These are phyloP conservation scores for Dinomys branickii DNA, from an alignment of 2,113 vertebrate species.

Conservation along the genomic window DNA sequence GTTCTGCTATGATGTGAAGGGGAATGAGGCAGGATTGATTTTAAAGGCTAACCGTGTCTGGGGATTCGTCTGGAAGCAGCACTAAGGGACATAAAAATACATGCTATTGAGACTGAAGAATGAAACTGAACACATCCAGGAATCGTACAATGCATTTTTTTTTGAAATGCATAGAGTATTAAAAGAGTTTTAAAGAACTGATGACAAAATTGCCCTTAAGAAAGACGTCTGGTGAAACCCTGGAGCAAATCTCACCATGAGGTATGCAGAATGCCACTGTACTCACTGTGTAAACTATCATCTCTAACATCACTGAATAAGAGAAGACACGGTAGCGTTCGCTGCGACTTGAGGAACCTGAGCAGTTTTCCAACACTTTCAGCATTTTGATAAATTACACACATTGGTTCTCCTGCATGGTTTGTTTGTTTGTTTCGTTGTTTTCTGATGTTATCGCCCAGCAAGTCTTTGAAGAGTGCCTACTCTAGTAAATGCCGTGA, in stretches of 20 bases:
- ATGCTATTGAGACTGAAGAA: neutral
- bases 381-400: conserved; percentile 39
- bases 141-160: neutral
- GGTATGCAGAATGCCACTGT: neutral
- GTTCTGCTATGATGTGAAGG: neutral
- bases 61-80: neutral
- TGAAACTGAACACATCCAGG: conserved; percentile 24
- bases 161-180: conserved; percentile 26
- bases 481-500: neutral
- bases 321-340: neutral
- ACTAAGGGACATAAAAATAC: neutral
- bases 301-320: neutral
- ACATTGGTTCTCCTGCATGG: neutral
- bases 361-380: conserved; percentile 28
- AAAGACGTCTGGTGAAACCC: conserved; percentile 2
- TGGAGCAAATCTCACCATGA: conserved; percentile 39
- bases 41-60: conserved; percentile 6
- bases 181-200: neutral
- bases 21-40: neutral
- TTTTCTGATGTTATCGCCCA: neutral
- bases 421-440: neutral
- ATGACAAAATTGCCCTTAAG: neutral
- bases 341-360: conserved; percentile 34
- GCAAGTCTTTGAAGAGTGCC: neutral
- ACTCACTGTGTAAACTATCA: conserved; percentile 14